Conservation (phyloP, 2,888 invertebrate species). For the Plutella xylostella region DNA sequence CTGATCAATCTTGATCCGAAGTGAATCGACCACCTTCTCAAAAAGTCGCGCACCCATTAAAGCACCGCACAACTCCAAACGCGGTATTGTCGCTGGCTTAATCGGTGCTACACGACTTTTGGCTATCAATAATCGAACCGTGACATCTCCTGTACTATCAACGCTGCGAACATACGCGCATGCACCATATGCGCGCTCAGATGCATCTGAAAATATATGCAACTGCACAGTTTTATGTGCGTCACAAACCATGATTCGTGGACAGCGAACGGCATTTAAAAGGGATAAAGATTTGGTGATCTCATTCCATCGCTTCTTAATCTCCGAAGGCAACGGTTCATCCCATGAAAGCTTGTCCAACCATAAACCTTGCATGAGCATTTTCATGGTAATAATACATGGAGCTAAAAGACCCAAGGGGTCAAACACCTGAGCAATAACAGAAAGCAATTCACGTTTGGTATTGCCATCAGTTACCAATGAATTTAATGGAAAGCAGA, state of each 20-base stretch:
- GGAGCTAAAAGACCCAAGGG: constrained; percentile 10
- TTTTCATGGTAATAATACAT: constrained; percentile 5
- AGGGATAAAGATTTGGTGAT: background rate
- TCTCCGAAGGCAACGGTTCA: constrained; percentile 9
- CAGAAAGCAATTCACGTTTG: constrained; percentile 12
- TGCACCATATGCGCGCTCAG: constrained; percentile 12
- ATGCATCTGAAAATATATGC: constrained; percentile 13
- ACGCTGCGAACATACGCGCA: constrained; percentile 6
- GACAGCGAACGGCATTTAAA: constrained; percentile 6
- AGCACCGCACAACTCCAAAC: background rate
- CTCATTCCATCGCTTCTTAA: constrained; percentile 6
- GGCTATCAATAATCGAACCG: background rate
- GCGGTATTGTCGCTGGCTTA: background rate
- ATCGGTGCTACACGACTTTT: constrained; percentile 1
- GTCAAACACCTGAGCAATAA: constrained; percentile 5
- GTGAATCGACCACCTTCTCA: background rate
- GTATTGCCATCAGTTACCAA: too few relatives aligned
- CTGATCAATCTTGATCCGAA: background rate
- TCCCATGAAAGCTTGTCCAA: constrained; percentile 9
- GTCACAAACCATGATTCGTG: constrained; percentile 7
- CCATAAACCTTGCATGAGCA: constrained; percentile 12
- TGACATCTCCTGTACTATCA: background rate
- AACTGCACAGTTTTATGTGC: constrained; percentile 3
- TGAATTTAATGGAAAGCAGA: constrained; percentile 14
- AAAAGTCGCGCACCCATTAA: background rate